Evolutionary conservation across 2,113 vertebrate genomes (phyloP), one percentile per base, ranked within the genome.

Genomic region (Apteryx mantelli): DNA sequence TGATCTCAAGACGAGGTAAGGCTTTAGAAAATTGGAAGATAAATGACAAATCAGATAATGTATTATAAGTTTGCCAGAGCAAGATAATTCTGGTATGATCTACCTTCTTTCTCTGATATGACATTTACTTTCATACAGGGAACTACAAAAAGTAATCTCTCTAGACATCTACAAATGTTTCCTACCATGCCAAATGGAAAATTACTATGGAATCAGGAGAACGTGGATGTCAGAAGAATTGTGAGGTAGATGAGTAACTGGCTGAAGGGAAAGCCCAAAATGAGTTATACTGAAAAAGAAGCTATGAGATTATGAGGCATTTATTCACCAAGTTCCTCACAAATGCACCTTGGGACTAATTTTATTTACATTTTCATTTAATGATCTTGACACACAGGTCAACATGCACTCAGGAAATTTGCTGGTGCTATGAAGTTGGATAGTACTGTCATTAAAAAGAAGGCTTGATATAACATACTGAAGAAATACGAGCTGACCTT

Each of bases 41-140:
- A 85, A 97, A 93, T 79, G 65, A 69, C 65, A 95, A 61, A 69
- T n/a, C 20, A 91, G 7, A 64, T 82, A 93, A 85, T 50, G 42
- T 38, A 95, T 50, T 44, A 60, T 24, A n/a, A 79, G 8, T 82
- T 9, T 68, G 79, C 40, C 10, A 73, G 30, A 89, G 15, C 63
- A 75, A 81, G 55, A 48, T 30, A 58, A 85, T 89, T 78, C 55
- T 91, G 75, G 65, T 48, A 80, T 12, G 26, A 68, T 71, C 11
- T 71, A 63, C 50, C 74, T 81, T 77, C 34, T 84, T 93, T 82
- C 78, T 91, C 89, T 48, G 53, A 36, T 7, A 46, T 82, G 70
- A 79, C 30, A 91, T 79, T 95, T 85, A 53, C 19, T n/a, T 82
- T 69, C 52, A 55, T 66, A 50, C 3, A 89, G 36, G 8, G 25